Percentiles rank a stretch among this genome's conserved stretches.
These are phyloP conservation scores for Eulithis prunata DNA, from an alignment of 2,888 invertebrate genomes.

Conservation along the genomic window DNA sequence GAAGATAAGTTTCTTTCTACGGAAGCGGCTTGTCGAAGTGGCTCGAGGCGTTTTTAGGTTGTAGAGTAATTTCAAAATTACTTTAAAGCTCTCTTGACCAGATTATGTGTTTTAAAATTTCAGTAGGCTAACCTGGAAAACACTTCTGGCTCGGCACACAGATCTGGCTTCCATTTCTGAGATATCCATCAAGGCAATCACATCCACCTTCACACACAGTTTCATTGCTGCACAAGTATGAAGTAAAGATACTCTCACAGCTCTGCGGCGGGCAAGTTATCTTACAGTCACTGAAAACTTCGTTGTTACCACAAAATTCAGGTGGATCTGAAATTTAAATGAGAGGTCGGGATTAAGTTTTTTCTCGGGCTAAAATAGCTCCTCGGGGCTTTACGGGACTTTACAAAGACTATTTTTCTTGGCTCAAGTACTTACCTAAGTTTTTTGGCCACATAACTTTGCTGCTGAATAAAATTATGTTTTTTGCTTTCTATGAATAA, in stretches of 20 bases:
- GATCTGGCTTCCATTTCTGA: slow-evolving; percentile 43
- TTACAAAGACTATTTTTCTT: slow-evolving; percentile 12
- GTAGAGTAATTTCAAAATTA: background rate
- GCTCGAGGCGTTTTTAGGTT: too few relatives aligned
- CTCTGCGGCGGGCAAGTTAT: slow-evolving; percentile 43
- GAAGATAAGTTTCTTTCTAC: background rate
- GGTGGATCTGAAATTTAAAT: slow-evolving; percentile 33
- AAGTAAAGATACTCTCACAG: slow-evolving; percentile 38
- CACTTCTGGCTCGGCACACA: slow-evolving; percentile 47
- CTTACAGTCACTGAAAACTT: slow-evolving; percentile 36
- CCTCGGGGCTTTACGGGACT: slow-evolving; percentile 17
- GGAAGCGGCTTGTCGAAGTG: too few relatives aligned
- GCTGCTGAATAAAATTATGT: too few relatives aligned
- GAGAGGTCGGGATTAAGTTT: slow-evolving; percentile 30
- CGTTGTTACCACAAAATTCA: slow-evolving; percentile 42
- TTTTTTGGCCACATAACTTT: too few relatives aligned
- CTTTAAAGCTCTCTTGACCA: background rate
- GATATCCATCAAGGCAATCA: slow-evolving; percentile 38
- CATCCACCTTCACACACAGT: slow-evolving; percentile 41
- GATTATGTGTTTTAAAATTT: too few relatives aligned
- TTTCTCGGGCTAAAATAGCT: slow-evolving; percentile 22
- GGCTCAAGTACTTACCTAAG: too few relatives aligned
- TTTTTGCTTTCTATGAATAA: too few relatives aligned
- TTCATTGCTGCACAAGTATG: slow-evolving; percentile 22
- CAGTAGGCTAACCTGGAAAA: slow-evolving; percentile 20